These are phyloP conservation scores for Sialia sialis DNA, from an alignment of 2,113 vertebrate genomes.

Conservation along the genomic window DNA sequence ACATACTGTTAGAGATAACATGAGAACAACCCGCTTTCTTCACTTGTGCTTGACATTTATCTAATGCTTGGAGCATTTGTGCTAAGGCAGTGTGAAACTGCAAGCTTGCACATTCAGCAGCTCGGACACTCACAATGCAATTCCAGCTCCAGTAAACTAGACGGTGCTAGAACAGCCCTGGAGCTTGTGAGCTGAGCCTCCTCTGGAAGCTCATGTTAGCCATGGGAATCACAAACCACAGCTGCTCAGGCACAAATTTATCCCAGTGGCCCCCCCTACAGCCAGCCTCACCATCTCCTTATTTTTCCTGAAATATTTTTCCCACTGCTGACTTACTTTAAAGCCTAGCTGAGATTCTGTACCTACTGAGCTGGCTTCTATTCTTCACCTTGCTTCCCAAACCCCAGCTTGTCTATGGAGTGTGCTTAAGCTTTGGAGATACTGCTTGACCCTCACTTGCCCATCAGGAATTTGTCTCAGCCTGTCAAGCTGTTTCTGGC, in stretches of 20 bases:
- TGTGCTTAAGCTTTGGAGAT: accelerated
- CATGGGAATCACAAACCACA: neutral
- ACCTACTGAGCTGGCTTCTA: neutral
- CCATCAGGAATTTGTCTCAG: neutral
- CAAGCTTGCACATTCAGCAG: conserved; percentile 40
- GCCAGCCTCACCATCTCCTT: neutral
- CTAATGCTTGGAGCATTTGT: conserved; percentile 19
- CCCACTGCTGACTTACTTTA: neutral
- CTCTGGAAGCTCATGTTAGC: neutral
- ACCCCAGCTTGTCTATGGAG: neutral
- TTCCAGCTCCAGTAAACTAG: neutral
- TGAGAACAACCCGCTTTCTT: conserved; percentile 2
- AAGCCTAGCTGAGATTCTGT: neutral
- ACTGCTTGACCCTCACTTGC: too few relatives aligned
- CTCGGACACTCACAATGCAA: neutral
- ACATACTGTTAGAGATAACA: conserved; percentile 27
- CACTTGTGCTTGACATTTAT: conserved; percentile 45
- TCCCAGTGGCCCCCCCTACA: accelerated
- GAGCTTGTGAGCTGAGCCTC: accelerated
- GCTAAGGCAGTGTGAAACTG: neutral
- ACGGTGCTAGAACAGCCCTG: neutral
- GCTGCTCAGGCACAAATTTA: neutral
- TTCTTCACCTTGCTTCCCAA: neutral
- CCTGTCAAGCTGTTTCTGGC: neutral
- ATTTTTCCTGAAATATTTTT: neutral